phyloP scores from a whole-genome alignment of 2,113 vertebrate species.

The Nettapus auritus region DNA sequence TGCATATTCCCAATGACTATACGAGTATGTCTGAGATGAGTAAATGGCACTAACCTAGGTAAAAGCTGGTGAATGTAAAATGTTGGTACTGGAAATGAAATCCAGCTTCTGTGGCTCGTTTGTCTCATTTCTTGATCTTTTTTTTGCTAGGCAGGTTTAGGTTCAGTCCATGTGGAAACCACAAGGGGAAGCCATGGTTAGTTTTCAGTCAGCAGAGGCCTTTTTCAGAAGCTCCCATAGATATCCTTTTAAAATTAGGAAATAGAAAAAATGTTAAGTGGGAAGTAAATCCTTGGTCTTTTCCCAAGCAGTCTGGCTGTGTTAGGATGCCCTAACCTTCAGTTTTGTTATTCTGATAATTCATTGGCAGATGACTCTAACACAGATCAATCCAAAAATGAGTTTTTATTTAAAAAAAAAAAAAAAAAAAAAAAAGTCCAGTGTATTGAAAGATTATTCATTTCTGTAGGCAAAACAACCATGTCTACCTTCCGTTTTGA shows the following conservation, averaged over 20 bases:
- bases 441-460: neutral
- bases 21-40: neutral
- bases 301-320: neutral
- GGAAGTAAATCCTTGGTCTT: neutral
- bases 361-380: neutral
- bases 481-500: constrained; percentile 36
- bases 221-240: neutral
- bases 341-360: neutral
- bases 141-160: neutral
- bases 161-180: rapidly evolving
- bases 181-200: neutral
- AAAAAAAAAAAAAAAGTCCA: neutral
- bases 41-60: neutral
- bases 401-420: neutral
- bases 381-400: neutral
- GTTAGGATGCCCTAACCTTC: neutral
- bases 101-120: neutral
- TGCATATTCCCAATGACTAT: neutral
- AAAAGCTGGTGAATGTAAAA: neutral
- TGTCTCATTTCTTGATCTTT: constrained; percentile 1
- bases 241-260: neutral
- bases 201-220: constrained; percentile 1
- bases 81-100: constrained; percentile 1
- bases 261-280: neutral
- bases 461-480: constrained; percentile 37